Percentiles rank a stretch among this genome's conserved stretches.
Conservation (phyloP, 2,113 vertebrate species). For the Nerophis ophidion region DNA sequence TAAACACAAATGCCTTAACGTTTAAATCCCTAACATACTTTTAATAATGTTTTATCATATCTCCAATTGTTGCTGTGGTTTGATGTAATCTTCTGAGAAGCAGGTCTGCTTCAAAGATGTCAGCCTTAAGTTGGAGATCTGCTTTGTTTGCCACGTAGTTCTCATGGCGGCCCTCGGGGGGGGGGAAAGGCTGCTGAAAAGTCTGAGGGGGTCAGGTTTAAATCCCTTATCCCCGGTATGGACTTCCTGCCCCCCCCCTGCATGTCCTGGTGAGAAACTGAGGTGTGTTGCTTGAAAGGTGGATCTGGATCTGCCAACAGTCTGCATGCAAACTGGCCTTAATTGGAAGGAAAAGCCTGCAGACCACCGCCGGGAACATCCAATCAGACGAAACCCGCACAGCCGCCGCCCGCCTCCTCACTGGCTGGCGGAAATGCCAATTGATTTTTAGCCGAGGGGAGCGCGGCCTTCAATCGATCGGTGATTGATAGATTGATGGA, state of each 20-base stretch:
- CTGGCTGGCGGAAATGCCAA: conserved; percentile 50
- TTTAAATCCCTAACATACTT: too few species aligned
- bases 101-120: too few species aligned
- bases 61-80: too few species aligned
- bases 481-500: conserved; percentile 48
- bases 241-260: conserved; percentile 30
- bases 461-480: conserved; percentile 49
- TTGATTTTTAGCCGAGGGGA: conserved; percentile 53
- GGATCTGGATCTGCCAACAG: conserved; percentile 55
- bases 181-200: not conserved
- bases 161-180: too few species aligned
- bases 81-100: too few species aligned
- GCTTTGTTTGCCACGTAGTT: too few species aligned
- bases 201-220: conserved; percentile 31
- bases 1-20: too few species aligned
- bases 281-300: conserved; percentile 60
- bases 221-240: conserved; percentile 38
- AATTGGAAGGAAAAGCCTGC: conserved; percentile 63
- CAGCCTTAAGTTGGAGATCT: too few species aligned
- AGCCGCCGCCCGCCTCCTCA: conserved; percentile 28
- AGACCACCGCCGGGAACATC: conserved; percentile 26
- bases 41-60: too few species aligned
- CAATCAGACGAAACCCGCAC: conserved; percentile 59
- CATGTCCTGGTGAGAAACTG: conserved; percentile 2
- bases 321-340: conserved; percentile 64